Evolutionary conservation across 2,113 vertebrate genomes (phyloP).

Genomic region (Onychostruthus taczanowskii): DNA sequence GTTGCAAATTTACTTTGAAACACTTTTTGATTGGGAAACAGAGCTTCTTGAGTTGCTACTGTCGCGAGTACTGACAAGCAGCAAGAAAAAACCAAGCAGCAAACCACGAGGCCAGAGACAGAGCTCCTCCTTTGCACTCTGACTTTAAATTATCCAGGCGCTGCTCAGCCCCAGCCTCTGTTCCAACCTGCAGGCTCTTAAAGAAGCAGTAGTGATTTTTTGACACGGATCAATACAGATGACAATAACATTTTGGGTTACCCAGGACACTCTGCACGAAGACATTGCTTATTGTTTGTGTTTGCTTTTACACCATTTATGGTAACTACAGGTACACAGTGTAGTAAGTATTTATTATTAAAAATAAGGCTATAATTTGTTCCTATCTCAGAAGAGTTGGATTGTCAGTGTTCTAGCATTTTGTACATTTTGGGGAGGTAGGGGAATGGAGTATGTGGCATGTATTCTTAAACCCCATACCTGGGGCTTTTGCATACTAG

Average conservation of each 20-base stretch:
- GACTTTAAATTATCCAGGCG: accelerated
- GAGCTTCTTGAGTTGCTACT: not conserved
- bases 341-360: not conserved
- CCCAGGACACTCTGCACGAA: not conserved
- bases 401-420: not conserved
- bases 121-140: accelerated
- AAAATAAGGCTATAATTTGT: not conserved
- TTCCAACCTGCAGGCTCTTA: accelerated
- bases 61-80: not conserved
- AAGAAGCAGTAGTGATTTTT: not conserved
- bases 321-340: not conserved
- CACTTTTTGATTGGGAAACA: not conserved
- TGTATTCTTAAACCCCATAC: not conserved
- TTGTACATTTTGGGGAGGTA: not conserved
- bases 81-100: not conserved
- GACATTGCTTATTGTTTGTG: not conserved
- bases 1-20: not conserved
- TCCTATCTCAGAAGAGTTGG: not conserved
- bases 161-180: too few species aligned
- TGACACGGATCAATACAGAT: accelerated
- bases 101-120: not conserved
- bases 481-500: not conserved
- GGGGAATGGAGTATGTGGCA: not conserved
- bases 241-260: not conserved
- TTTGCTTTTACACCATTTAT: not conserved